phyloP scores from a whole-genome alignment of 2,888 invertebrate species.

The Heliconius ismenius region DNA sequence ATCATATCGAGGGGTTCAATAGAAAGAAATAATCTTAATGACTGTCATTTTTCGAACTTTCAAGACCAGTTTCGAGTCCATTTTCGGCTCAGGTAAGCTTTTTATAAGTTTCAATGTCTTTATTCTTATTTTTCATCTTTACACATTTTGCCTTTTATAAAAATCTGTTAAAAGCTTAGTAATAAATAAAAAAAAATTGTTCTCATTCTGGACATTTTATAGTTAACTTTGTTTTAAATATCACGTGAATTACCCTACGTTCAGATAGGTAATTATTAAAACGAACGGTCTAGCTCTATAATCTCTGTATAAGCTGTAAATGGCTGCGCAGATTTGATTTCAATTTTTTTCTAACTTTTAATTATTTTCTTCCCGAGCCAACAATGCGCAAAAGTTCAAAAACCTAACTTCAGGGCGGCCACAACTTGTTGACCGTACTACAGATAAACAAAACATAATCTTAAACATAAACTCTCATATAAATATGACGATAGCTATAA shows the following conservation, averaged over 20 bases:
- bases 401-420: too few relatives aligned
- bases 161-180: background rate
- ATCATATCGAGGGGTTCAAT: background rate
- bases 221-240: background rate
- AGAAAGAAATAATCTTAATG: slow-evolving; percentile 4
- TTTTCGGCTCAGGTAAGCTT: slow-evolving; percentile 13
- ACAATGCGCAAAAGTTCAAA: too few relatives aligned
- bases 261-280: too few relatives aligned
- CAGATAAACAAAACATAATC: background rate
- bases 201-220: too few relatives aligned
- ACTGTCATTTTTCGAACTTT: background rate
- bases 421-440: too few relatives aligned
- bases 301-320: too few relatives aligned
- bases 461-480: background rate
- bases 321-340: too few relatives aligned
- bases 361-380: too few relatives aligned
- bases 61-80: background rate
- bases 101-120: background rate
- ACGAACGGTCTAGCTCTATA: too few relatives aligned
- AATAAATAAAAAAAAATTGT: too few relatives aligned
- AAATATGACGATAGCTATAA: slow-evolving; percentile 3
- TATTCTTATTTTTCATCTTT: background rate
- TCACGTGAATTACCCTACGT: background rate
- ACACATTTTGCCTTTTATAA: background rate
- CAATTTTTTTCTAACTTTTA: too few relatives aligned